Evolutionary conservation across 2,797 vertebrate species (phyloP), one percentile per base, ranked within the genome.

Genomic region (Lophius americanus): DNA sequence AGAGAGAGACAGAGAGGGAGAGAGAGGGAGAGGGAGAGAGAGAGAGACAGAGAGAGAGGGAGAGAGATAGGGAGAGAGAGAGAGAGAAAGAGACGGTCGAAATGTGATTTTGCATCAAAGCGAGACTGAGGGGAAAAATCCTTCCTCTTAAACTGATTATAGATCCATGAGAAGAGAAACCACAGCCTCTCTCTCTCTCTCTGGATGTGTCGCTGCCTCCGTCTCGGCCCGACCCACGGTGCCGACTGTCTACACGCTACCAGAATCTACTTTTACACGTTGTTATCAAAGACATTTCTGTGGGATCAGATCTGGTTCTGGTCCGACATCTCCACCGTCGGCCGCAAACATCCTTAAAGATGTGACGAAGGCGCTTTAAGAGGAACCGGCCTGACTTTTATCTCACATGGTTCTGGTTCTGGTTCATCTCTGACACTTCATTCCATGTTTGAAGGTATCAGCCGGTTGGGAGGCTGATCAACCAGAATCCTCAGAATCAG

Each of bases 81-180:
- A 86, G 70, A 87, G 74, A 69, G 68, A 91, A 90, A 90, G 85
- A 86, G 89, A 41, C 77, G 86, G 79, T 84, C 83, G 69, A 86
- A 89, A 89, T 89, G 86, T 89, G 89, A 92, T 91, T 92, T 89
- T 89, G 86, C 89, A 92, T 92, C 91, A 91, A 91, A 91, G 91
- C 71, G 74, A 79, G 85, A 74, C 85, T 72, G 76, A 71, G 83
- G 84, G 77, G 36, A 41, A 54, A 87, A 88, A 82, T 90, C 85
- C 78, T 82, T 89, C 86, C 89, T 91, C 83, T 92, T 91, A 90
- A 92, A 92, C 88, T 91, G 90, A 92, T 92, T 91, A 91, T 91
- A 88, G 77, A 73, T 91, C 90, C 91, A 92, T 85, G 89, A 87
- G 91, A 91, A 89, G 84, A 85, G 65, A 91, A 90, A 83, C 90